phyloP scores from a whole-genome alignment of 2,797 vertebrate genomes.

The Tokudaia tokunoshimensis region DNA sequence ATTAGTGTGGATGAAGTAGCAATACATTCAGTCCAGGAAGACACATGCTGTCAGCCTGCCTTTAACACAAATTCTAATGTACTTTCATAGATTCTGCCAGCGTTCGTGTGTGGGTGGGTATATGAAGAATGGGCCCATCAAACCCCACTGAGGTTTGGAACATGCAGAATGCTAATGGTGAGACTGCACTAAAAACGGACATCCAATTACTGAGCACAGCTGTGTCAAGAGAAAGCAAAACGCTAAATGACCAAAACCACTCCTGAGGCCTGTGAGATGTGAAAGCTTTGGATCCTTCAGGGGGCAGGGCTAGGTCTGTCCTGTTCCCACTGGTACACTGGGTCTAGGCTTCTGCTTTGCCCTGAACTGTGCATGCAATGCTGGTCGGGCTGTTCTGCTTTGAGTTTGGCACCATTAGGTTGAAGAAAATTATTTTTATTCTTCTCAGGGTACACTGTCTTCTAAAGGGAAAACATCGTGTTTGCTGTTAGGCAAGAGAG shows the following conservation, averaged over 20 bases:
- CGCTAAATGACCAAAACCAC: not conserved
- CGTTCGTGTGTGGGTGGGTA: not conserved
- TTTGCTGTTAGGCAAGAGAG: not conserved
- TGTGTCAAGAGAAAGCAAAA: not conserved
- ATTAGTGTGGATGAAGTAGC: not conserved
- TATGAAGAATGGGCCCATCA: not conserved
- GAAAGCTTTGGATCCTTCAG: not conserved
- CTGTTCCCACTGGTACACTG: rapidly evolving
- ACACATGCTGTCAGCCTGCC: not conserved
- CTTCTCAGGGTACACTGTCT: conserved; percentile 34
- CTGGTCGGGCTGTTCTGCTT: not conserved
- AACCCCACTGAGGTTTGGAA: not conserved
- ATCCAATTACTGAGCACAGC: not conserved
- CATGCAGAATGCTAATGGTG: not conserved
- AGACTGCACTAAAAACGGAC: not conserved
- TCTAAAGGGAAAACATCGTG: conserved; percentile 5
- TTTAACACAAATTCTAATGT: not conserved
- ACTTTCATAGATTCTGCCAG: not conserved
- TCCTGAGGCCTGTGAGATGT: not conserved
- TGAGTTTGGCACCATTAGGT: not conserved
- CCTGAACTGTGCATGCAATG: not conserved
- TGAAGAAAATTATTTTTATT: conserved; percentile 52
- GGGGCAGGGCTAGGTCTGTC: rapidly evolving
- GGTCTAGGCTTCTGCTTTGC: not conserved
- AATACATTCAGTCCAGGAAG: not conserved